These are phyloP conservation scores for Argyra leucocephala DNA, from an alignment of 2,888 invertebrate species.

Conservation along the genomic window DNA sequence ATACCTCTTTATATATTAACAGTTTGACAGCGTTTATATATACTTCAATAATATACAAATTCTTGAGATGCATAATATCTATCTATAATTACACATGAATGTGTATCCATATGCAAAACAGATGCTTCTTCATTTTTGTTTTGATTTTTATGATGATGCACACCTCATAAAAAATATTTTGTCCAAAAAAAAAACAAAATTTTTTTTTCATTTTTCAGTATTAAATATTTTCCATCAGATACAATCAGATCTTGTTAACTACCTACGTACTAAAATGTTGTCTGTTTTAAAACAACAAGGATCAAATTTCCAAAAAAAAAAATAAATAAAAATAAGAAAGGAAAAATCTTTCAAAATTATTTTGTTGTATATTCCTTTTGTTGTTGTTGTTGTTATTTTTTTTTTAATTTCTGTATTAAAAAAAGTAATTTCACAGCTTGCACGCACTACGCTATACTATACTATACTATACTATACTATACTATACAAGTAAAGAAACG, in stretches of 20 bases:
- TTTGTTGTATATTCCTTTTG: too few species aligned
- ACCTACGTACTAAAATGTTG: not conserved
- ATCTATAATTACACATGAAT: too few species aligned
- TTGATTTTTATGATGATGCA: not conserved
- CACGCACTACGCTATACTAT: too few species aligned
- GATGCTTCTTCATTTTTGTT: not conserved
- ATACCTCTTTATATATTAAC: too few species aligned
- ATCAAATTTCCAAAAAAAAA: conserved; percentile 1
- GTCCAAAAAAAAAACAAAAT: not conserved
- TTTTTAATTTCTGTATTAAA: not conserved
- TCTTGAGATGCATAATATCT: too few species aligned
- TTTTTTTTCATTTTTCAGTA: too few species aligned
- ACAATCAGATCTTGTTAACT: not conserved
- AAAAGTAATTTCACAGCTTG: not conserved
- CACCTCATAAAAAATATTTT: conserved; percentile 5
- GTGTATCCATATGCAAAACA: not conserved
- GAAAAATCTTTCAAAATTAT: not conserved
- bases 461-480: too few species aligned
- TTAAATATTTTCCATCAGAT: not conserved
- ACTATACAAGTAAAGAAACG: too few species aligned
- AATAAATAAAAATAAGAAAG: not conserved
- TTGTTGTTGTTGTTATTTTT: too few species aligned
- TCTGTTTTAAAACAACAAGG: not conserved
- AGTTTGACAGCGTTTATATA: too few species aligned
- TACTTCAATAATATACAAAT: too few species aligned